phyloP scores from a whole-genome alignment of 2,797 vertebrate genomes.

The Alfaro cultratus region DNA sequence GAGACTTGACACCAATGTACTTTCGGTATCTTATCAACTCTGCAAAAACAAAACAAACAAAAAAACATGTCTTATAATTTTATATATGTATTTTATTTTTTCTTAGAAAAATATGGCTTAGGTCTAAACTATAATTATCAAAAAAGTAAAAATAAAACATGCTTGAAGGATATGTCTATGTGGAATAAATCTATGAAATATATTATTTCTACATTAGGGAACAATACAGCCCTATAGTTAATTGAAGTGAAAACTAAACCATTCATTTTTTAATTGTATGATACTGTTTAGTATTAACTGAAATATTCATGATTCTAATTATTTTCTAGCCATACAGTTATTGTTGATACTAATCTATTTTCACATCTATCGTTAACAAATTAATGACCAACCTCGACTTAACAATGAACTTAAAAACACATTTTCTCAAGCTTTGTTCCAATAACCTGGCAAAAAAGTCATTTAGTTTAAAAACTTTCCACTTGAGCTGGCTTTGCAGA shows the following conservation, averaged over 20 bases:
- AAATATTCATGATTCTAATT: not conserved
- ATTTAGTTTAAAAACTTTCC: not conserved
- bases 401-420: not conserved
- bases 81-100: not conserved
- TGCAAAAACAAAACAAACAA: not conserved
- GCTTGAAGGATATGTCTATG: not conserved
- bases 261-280: not conserved
- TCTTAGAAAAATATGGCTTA: not conserved
- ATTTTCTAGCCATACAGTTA: not conserved
- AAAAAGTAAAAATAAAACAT: not conserved
- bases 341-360: not conserved
- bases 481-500: not conserved
- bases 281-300: not conserved
- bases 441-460: not conserved
- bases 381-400: not conserved
- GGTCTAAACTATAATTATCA: not conserved
- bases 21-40: not conserved
- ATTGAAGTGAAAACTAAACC: not conserved
- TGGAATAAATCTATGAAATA: not conserved
- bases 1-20: not conserved
- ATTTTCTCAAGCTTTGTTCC: not conserved
- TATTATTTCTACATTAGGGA: not conserved
- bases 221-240: not conserved
- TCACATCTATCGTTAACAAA: not conserved
- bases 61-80: not conserved